Percentiles rank a stretch among this genome's conserved stretches.
Conservation (phyloP, 1,140 invertebrate genomes). For the Vanessa tameamea region DNA sequence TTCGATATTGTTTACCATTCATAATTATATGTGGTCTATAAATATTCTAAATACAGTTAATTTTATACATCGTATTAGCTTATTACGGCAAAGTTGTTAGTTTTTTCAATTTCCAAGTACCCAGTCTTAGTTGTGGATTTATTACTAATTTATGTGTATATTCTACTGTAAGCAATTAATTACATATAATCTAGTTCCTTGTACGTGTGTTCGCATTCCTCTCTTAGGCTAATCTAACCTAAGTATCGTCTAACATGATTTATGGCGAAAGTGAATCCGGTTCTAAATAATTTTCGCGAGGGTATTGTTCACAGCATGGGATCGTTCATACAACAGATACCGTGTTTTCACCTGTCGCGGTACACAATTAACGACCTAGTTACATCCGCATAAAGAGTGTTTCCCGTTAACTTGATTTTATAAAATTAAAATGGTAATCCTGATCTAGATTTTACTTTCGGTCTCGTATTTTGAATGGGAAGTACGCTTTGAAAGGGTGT, state of each 20-base stretch:
- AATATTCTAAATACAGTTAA: too few species aligned
- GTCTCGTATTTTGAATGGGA: constrained; percentile 21
- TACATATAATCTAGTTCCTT: not conserved
- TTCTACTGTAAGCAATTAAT: not conserved
- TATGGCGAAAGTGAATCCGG: constrained; percentile 67
- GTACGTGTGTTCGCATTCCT: constrained; percentile 7
- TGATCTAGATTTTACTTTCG: constrained; percentile 31
- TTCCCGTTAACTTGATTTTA: constrained; percentile 21
- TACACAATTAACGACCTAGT: constrained; percentile 27
- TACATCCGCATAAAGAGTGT: constrained; percentile 5
- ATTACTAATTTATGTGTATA: too few species aligned
- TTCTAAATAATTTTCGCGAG: constrained; percentile 71
- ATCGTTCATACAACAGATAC: constrained; percentile 25
- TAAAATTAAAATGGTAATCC: constrained; percentile 27
- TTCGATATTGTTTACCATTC: too few species aligned
- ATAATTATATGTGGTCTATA: too few species aligned
- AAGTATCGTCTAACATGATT: constrained; percentile 45
- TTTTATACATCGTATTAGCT: too few species aligned
- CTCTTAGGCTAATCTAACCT: constrained; percentile 45
- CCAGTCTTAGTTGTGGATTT: too few species aligned
- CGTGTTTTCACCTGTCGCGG: constrained; percentile 34
- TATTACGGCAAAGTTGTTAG: too few species aligned
- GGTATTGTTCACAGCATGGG: constrained; percentile 73
- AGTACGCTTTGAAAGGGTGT: constrained; percentile 28
- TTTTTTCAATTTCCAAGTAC: too few species aligned